Percentiles rank a stretch among this genome's conserved stretches.
phyloP scores from a whole-genome alignment of 2,113 vertebrate species.

The Panthera leo region DNA sequence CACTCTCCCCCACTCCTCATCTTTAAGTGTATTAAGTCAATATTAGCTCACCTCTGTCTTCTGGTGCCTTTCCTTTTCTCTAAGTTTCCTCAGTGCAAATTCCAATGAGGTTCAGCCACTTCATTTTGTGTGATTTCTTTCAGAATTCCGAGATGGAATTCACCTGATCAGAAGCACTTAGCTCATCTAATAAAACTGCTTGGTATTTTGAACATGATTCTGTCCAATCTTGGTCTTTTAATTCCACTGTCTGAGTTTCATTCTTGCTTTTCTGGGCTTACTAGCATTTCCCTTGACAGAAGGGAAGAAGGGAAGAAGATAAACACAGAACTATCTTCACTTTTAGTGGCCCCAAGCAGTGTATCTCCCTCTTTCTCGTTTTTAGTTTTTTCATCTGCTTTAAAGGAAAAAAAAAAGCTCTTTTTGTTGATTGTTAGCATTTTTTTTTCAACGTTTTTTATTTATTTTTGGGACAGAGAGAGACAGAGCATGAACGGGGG shows the following conservation, averaged over 20 bases:
- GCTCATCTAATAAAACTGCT: background rate
- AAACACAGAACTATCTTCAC: background rate
- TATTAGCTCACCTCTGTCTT: background rate
- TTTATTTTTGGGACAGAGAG: no score
- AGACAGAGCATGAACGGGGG: no score
- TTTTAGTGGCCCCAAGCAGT: background rate
- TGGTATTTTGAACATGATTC: background rate
- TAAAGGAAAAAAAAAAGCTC: background rate
- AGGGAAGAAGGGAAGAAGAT: background rate
- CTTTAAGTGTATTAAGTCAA: constrained; percentile 10
- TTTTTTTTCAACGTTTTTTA: background rate
- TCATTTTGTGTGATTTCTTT: background rate
- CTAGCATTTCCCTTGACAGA: background rate
- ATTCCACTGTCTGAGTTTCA: background rate
- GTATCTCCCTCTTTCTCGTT: background rate
- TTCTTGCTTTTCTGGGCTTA: background rate
- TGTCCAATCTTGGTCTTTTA: background rate
- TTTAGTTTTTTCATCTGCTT: background rate
- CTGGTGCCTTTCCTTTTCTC: background rate
- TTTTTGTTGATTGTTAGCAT: constrained; percentile 15
- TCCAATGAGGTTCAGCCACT: background rate
- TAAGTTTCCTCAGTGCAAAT: background rate
- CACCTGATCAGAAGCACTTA: background rate
- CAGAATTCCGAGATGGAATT: background rate
- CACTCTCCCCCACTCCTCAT: background rate